Conservation (phyloP, 2,113 vertebrate genomes). For the Lophura nycthemera region DNA sequence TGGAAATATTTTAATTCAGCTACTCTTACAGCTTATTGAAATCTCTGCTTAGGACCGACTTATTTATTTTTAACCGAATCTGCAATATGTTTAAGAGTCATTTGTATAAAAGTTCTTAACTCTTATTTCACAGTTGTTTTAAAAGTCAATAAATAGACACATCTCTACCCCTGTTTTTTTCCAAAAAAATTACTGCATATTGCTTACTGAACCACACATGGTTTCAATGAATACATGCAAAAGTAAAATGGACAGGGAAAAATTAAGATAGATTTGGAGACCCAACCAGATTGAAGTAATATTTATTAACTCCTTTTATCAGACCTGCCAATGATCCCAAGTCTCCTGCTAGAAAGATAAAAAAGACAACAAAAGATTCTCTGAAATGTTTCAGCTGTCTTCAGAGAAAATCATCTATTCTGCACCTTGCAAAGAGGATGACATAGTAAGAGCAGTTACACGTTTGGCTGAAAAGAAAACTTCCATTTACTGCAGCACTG, state of each 20-base stretch:
- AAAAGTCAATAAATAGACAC: slow-evolving; percentile 10
- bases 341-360: not conserved
- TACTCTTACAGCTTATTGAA: slow-evolving; percentile 39
- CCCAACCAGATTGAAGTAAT: not conserved
- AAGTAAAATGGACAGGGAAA: slow-evolving; percentile 5
- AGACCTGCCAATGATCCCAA: not conserved
- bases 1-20: slow-evolving; percentile 45
- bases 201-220: slow-evolving; percentile 17
- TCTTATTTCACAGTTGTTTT: slow-evolving; percentile 10
- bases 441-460: not conserved
- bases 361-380: not conserved
- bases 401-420: not conserved
- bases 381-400: not conserved
- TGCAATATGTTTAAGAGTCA: slow-evolving; percentile 43
- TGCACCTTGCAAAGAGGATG: not conserved
- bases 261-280: slow-evolving; percentile 10
- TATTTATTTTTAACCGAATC: slow-evolving; percentile 61
- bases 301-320: not conserved
- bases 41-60: slow-evolving; percentile 22
- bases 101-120: slow-evolving; percentile 31
- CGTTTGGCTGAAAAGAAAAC: not conserved
- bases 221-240: slow-evolving; percentile 15
- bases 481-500: not conserved
- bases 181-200: slow-evolving; percentile 3
- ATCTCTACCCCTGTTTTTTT: slow-evolving; percentile 33